Conservation (phyloP, 2,113 vertebrate genomes). For the Cyrtonyx montezumae region DNA sequence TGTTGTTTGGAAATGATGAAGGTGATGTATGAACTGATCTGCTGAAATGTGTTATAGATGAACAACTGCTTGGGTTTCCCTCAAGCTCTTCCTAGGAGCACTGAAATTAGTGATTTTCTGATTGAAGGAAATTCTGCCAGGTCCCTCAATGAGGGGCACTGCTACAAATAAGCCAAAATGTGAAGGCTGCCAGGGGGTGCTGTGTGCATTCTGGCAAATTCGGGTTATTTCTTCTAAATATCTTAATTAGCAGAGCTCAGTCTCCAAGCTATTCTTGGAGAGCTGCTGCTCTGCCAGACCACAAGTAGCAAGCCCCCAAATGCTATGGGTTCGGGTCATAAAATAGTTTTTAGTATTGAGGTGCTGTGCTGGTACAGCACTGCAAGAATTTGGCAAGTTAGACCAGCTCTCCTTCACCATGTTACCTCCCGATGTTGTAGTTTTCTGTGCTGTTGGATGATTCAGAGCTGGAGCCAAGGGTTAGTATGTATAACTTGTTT, state of each 20-base stretch:
- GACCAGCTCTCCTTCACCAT: not conserved
- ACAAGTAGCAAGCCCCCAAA: not conserved
- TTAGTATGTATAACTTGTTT: not conserved
- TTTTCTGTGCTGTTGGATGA: not conserved
- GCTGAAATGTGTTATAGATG: not conserved
- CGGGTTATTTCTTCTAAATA: slow-evolving; percentile 42
- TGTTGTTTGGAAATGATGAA: slow-evolving; percentile 36
- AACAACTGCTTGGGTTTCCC: slow-evolving; percentile 48
- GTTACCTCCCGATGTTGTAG: not conserved
- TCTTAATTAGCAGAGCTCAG: slow-evolving; percentile 50
- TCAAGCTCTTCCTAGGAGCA: slow-evolving; percentile 29
- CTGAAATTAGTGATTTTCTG: slow-evolving; percentile 4
- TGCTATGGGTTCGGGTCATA: not conserved
- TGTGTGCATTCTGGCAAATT: slow-evolving; percentile 36
- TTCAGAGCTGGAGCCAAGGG: not conserved
- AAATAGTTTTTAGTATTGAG: not conserved
- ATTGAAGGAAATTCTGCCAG: slow-evolving; percentile 23
- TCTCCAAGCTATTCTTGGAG: slow-evolving; percentile 44
- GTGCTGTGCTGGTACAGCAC: not conserved
- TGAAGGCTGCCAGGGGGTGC: slow-evolving; percentile 25
- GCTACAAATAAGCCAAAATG: slow-evolving; percentile 7
- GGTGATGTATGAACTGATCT: slow-evolving; percentile 19
- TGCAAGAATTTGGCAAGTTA: not conserved
- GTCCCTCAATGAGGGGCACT: slow-evolving; percentile 12
- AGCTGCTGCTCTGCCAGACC: slow-evolving; percentile 17